Base-by-base conservation (phyloP, 2,113 vertebrate genomes). In the Chinchilla lanigera region DNA sequence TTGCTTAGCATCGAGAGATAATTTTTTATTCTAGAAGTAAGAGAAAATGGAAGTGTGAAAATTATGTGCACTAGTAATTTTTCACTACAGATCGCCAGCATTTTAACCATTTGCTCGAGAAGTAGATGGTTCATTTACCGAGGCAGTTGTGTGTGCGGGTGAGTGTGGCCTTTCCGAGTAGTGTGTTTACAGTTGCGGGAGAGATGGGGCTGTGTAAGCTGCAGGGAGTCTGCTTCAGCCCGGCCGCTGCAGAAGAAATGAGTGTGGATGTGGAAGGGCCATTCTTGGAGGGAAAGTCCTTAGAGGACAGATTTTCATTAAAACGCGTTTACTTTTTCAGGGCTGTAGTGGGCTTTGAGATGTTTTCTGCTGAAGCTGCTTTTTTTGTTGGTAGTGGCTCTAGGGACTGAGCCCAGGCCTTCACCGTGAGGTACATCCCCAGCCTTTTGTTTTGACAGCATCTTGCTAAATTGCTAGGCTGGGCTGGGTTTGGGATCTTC, bases 11-110 rank as follows among this genome's bases (percentile, higher is more conserved):
- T 33, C 47, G 24, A 52, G 75, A 86, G 14, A 38, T 9, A 24
- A 52, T 73, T 93, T 97, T 93, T 86, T 85, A 81, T 89, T 75
- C 41, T 10, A 56, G 30, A 56, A 89, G 33, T 83, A 83, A 69
- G 52, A 90, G 60, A 89, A 86, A 89, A 77, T 61, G 41, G 69
- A 91, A 90, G 19, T 73, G 33, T 54, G 41, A 67, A 87, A 22
- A 47, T 47, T 38, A 77, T 83, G 86, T 86, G 5, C 20, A 11
- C 58, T 92, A 38, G 35, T 47, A 78, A 58, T 17, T 82, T 89
- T 58, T 94, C 16, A 69, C 30, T 93, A 6, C 47, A 63, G 67
- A 77, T 60, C 77, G 24, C 44, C 41, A 93, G 14, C 10, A 60
- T 86, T 88, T 88, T 69, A 88, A 50, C 52, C 13, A 86, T 80